A percentile compares a stretch with the other conserved stretches of the same genome.
Evolutionary conservation across 2,797 vertebrate species (phyloP).

Genomic region (Petrocephalus schoutedeni): DNA sequence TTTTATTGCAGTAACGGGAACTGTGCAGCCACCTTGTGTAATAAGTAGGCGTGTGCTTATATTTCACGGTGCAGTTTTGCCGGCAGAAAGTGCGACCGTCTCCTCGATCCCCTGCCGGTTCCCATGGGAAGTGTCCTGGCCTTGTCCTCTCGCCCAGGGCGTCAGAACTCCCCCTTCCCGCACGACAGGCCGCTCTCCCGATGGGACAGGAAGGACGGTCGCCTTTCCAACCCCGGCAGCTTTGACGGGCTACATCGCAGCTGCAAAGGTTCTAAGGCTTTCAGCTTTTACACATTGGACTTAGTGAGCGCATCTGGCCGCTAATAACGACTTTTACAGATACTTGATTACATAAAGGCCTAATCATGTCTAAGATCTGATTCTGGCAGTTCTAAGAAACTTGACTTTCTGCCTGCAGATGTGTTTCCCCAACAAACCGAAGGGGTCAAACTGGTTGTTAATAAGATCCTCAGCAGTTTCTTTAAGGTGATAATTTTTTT

Average conservation of each 20-base stretch:
- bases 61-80: conserved; percentile 35
- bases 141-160: conserved; percentile 64
- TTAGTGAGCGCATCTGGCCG: neutral
- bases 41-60: conserved; percentile 5
- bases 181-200: conserved; percentile 55
- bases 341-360: neutral
- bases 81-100: conserved; percentile 12
- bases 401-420: conserved; percentile 55
- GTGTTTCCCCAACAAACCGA: conserved; percentile 94
- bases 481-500: conserved; percentile 74
- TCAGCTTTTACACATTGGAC: neutral
- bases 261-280: conserved; percentile 73
- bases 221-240: conserved; percentile 81
- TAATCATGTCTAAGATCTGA: neutral
- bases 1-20: neutral
- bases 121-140: conserved; percentile 74
- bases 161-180: conserved; percentile 68
- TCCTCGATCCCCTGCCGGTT: conserved; percentile 24
- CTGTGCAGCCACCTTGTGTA: neutral
- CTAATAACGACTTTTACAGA: neutral
- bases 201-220: conserved; percentile 71
- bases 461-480: conserved; percentile 88
- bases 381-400: neutral
- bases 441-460: conserved; percentile 85
- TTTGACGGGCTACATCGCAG: conserved; percentile 85